These are phyloP conservation scores for Entomobrya multifasciata DNA, from an alignment of 2,888 invertebrate species.

Conservation along the genomic window DNA sequence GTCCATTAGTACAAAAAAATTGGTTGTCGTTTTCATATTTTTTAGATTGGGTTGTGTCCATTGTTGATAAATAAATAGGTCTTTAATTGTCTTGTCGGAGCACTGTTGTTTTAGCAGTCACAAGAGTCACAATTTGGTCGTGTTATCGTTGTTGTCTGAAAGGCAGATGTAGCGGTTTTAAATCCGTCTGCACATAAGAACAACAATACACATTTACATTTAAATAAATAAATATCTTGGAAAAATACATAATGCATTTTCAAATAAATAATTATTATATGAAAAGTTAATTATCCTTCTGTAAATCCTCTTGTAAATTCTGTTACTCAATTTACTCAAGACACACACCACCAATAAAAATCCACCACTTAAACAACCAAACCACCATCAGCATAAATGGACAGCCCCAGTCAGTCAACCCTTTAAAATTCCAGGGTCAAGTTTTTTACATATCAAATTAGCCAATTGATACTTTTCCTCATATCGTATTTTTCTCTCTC, in stretches of 20 bases:
- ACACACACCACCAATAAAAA: conserved; percentile 49
- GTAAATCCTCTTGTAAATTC: conserved; percentile 6
- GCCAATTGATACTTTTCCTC: not conserved
- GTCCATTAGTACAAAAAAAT: conserved; percentile 47
- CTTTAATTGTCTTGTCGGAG: conserved; percentile 50
- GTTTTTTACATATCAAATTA: conserved; percentile 3
- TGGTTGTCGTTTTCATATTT: conserved; percentile 35
- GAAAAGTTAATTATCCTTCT: not conserved
- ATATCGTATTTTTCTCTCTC: too few species aligned
- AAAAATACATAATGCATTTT: not conserved
- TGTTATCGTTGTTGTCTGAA: conserved; percentile 67
- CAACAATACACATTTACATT: conserved; percentile 65
- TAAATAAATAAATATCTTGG: conserved; percentile 64
- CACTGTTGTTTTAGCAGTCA: conserved; percentile 21
- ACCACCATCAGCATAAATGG: conserved; percentile 64
- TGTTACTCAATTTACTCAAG: not conserved
- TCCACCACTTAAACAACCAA: conserved; percentile 52
- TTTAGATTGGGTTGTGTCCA: conserved; percentile 10
- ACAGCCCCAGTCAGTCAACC: conserved; percentile 30
- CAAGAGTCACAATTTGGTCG: conserved; percentile 51
- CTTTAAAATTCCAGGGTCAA: not conserved
- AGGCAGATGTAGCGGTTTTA: conserved; percentile 54
- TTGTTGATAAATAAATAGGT: conserved; percentile 44
- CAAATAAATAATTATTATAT: not conserved
- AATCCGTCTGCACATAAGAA: conserved; percentile 65